Evolutionary conservation across 2,113 vertebrate species (phyloP).

Genomic region (Cebidichthys violaceus): DNA sequence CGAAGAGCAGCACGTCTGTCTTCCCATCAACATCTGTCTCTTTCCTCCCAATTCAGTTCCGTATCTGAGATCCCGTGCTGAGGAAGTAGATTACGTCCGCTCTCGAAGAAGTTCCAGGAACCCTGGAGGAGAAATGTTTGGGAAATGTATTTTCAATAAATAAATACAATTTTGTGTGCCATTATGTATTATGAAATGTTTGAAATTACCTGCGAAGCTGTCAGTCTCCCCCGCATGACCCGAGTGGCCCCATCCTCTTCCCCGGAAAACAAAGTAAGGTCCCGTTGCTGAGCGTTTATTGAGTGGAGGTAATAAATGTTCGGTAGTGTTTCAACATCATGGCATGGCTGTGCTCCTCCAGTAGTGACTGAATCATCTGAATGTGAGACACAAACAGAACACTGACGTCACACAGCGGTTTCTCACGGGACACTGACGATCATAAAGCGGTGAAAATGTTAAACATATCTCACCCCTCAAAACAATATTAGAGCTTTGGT

Average conservation of each 20-base stretch:
- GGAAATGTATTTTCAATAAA: not conserved
- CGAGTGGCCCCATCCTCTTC: slow-evolving; percentile 81
- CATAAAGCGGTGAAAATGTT: not conserved
- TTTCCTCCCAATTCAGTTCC: slow-evolving; percentile 19
- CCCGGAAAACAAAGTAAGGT: slow-evolving; percentile 87
- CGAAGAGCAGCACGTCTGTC: slow-evolving; percentile 38
- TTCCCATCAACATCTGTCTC: slow-evolving; percentile 26
- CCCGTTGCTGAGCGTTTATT: slow-evolving; percentile 87
- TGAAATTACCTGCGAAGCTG: slow-evolving; percentile 89
- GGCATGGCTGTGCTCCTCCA: slow-evolving; percentile 93
- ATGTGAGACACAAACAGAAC: slow-evolving; percentile 1
- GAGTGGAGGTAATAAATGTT: slow-evolving; percentile 90
- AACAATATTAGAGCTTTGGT: slow-evolving; percentile 97
- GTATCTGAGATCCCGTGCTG: slow-evolving; percentile 2
- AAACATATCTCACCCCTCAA: slow-evolving; percentile 89
- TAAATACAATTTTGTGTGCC: not conserved
- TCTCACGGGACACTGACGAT: not conserved
- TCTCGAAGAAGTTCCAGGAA: slow-evolving; percentile 51
- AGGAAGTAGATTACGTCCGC: slow-evolving; percentile 22
- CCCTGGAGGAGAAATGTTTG: slow-evolving; percentile 41
- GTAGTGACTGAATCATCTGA: slow-evolving; percentile 94
- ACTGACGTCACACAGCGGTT: not conserved
- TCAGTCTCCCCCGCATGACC: slow-evolving; percentile 85
- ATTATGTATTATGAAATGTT: not conserved
- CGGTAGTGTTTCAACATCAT: slow-evolving; percentile 93